A percentile compares a stretch with the other conserved stretches of the same genome.
These are phyloP conservation scores for Malthinus flaveolus DNA, from an alignment of 2,888 invertebrate species.

Conservation along the genomic window DNA sequence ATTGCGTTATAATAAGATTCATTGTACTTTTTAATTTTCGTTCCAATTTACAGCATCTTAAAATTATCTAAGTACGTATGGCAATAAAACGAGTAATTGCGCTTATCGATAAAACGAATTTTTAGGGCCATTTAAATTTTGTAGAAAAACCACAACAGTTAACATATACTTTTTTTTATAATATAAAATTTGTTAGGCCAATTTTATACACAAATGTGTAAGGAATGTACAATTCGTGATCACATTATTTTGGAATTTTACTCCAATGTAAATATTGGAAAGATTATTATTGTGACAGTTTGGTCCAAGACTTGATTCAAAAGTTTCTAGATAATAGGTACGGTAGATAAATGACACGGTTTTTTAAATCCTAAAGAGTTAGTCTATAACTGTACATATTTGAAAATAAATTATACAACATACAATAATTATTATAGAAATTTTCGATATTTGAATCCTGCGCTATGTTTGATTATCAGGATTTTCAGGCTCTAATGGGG, in stretches of 20 bases:
- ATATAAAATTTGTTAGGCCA: slow-evolving; percentile 39
- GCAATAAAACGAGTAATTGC: slow-evolving; percentile 18
- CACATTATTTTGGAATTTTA: slow-evolving; percentile 24
- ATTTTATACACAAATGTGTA: slow-evolving; percentile 27
- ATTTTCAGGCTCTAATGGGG: slow-evolving; percentile 42
- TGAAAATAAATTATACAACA: slow-evolving; percentile 42
- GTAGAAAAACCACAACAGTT: slow-evolving; percentile 28
- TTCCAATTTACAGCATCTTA: slow-evolving; percentile 31
- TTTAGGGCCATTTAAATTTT: slow-evolving; percentile 9
- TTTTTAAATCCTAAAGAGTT: slow-evolving; percentile 33
- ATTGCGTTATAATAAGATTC: slow-evolving; percentile 48
- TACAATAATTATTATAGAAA: slow-evolving; percentile 46
- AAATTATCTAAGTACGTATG: slow-evolving; percentile 21
- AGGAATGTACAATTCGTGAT: slow-evolving; percentile 33
- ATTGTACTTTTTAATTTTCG: slow-evolving; percentile 47
- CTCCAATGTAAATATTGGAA: slow-evolving; percentile 23
- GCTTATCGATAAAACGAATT: slow-evolving; percentile 6
- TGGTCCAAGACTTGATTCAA: slow-evolving; percentile 41
- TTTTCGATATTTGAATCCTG: slow-evolving; percentile 46
- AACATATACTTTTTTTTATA: slow-evolving; percentile 24
- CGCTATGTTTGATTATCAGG: slow-evolving; percentile 54
- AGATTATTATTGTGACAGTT: slow-evolving; percentile 41
- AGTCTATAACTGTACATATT: slow-evolving; percentile 48
- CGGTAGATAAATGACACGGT: slow-evolving; percentile 32
- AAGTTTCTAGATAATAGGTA: slow-evolving; percentile 27